Conservation (phyloP, 1,140 invertebrate genomes). For the Copidosoma floridanum region DNA sequence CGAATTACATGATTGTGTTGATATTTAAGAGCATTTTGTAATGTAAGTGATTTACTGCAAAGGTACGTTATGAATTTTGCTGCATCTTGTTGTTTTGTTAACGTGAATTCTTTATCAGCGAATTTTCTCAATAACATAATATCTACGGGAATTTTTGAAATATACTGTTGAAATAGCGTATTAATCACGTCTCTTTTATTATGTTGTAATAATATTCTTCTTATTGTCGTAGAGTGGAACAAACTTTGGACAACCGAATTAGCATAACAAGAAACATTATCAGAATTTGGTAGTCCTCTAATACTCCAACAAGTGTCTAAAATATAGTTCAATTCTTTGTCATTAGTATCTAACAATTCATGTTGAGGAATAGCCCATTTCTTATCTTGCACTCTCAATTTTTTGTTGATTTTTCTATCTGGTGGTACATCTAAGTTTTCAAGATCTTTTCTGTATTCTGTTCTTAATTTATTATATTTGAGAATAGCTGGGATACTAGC, state of each 20-base stretch:
- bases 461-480: constrained; percentile 39
- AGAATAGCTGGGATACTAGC: constrained; percentile 30
- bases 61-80: constrained; percentile 39
- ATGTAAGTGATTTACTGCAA: background rate
- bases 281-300: constrained; percentile 16
- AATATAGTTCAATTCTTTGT: background rate
- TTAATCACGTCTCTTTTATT: background rate
- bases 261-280: constrained; percentile 27
- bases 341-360: background rate
- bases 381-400: background rate
- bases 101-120: background rate
- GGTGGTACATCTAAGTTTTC: constrained; percentile 8
- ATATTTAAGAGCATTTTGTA: too few species aligned
- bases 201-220: background rate
- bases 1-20: too few species aligned
- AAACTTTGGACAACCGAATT: constrained; percentile 29
- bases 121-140: background rate
- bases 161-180: background rate
- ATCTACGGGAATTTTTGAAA: background rate
- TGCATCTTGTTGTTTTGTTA: constrained; percentile 18
- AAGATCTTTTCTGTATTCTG: constrained; percentile 29
- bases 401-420: constrained; percentile 1
- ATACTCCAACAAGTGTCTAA: background rate
- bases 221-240: constrained; percentile 1
- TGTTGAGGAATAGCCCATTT: background rate